Base-by-base conservation (phyloP, 64 coral and sea anemone species). In the Astreopora myriophthalma region DNA sequence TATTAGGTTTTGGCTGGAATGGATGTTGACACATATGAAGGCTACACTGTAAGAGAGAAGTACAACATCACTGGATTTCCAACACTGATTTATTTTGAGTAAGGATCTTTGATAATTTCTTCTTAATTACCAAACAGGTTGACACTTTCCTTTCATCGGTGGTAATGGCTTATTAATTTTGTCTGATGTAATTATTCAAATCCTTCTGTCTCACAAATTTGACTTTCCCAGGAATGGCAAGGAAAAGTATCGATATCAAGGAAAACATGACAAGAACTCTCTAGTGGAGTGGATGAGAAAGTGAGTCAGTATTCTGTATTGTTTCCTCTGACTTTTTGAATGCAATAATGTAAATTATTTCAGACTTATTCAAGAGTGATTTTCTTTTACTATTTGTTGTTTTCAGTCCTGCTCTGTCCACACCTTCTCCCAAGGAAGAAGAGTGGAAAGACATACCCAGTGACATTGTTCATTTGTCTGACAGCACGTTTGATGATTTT, bases 31-130 rank as follows among this genome's bases (percentile, higher is more conserved):
- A 98, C 90, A 0, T 69, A 95, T 32, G 96, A 98, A 20, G 93
- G 93, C 22, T 95, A 93, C 48, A 77, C 60, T 80, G 84, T 92
- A 49, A 89, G 96, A 90, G 74, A 95, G 68, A 84, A 95, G 29
- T 95, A 74, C 75, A 98, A 98, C 67, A 98, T 98, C 65, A 98
- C 96, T 80, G 96, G 96, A 37, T 98, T 98, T 73, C 96, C 96
- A 70, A 98, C 96, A 12, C 61, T 95, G 6, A 98, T 98, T 68
- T 98, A 95, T 92, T 98, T 98, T 86, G 88, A 89, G 96, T 98
- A 77, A 98, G 90, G 42, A 40, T 40, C 11, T 25, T 69, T 69
- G 20, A 33, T 57, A 34, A 46, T 66, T 36, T 23, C 20, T 29
- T 75, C 32, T 34, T 75, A 26, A n/a, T 0, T 38, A 73, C n/a